A percentile compares a stretch with the other conserved stretches of the same genome.
phyloP scores from a whole-genome alignment of 2,888 invertebrate species.

The Incurvaria masculella region DNA sequence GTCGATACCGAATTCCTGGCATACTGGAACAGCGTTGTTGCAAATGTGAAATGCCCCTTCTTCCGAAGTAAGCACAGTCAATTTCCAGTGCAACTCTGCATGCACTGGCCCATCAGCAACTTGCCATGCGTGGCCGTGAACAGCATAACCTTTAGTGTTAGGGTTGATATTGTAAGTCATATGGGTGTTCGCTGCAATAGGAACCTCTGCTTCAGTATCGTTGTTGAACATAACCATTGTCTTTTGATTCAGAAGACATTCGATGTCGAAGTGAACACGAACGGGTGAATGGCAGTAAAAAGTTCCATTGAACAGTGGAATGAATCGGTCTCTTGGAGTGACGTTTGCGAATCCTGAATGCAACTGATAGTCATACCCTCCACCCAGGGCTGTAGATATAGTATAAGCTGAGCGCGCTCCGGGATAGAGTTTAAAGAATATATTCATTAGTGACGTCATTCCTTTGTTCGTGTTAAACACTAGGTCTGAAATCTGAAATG shows the following conservation, averaged over 20 bases:
- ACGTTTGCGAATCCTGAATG: slow-evolving; percentile 24
- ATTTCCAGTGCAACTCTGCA: slow-evolving; percentile 34
- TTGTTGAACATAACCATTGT: slow-evolving; percentile 35
- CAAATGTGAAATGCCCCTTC: slow-evolving; percentile 35
- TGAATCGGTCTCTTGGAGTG: slow-evolving; percentile 34
- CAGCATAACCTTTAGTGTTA: slow-evolving; percentile 27
- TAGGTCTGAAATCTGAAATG: not conserved
- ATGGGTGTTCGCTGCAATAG: slow-evolving; percentile 33
- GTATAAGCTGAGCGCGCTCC: slow-evolving; percentile 35
- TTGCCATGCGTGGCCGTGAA: not conserved
- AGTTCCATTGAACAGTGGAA: slow-evolving; percentile 40
- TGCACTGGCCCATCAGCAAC: not conserved
- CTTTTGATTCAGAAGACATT: slow-evolving; percentile 25
- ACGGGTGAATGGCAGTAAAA: slow-evolving; percentile 36
- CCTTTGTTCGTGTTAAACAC: not conserved
- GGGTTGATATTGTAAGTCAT: slow-evolving; percentile 33
- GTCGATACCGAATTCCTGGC: slow-evolving; percentile 25
- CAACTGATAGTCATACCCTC: slow-evolving; percentile 29
- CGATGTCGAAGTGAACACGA: slow-evolving; percentile 39
- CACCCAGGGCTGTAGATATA: slow-evolving; percentile 34
- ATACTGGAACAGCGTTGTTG: slow-evolving; percentile 28
- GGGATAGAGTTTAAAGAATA: slow-evolving; percentile 39
- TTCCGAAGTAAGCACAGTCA: slow-evolving; percentile 30
- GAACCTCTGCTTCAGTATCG: slow-evolving; percentile 29
- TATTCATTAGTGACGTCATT: slow-evolving; percentile 37